These are phyloP conservation scores for Galleria mellonella DNA, from an alignment of 1,140 invertebrate species.

Conservation along the genomic window DNA sequence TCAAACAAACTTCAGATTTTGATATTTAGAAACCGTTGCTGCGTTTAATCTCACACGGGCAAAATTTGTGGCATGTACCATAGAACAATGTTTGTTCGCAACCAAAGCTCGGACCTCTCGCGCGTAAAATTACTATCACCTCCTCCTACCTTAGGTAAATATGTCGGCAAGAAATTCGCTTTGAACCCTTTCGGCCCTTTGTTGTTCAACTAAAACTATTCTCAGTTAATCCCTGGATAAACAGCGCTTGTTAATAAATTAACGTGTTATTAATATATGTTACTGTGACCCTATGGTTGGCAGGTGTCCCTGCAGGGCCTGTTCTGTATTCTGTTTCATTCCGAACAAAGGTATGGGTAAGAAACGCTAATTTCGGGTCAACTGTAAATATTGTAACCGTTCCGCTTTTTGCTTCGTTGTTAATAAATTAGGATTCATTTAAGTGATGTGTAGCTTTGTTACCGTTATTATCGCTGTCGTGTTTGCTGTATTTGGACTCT, in stretches of 20 bases:
- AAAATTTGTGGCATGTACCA: conserved; percentile 28
- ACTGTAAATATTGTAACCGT: conserved; percentile 56
- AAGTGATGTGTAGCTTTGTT: conserved; percentile 17
- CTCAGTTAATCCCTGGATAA: conserved; percentile 71
- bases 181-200: conserved; percentile 70
- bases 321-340: conserved; percentile 45
- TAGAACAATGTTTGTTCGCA: conserved; percentile 52
- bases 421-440: conserved; percentile 41
- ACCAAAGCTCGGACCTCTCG: conserved; percentile 58
- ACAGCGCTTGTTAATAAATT: conserved; percentile 72
- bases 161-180: conserved; percentile 73
- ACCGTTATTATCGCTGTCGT: too few relatives aligned
- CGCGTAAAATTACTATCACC: conserved; percentile 71
- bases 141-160: conserved; percentile 64
- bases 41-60: conserved; percentile 16
- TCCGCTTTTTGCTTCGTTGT: conserved; percentile 46
- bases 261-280: conserved; percentile 72
- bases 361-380: conserved; percentile 50
- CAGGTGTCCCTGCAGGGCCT: conserved; percentile 56
- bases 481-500: conserved; percentile 11
- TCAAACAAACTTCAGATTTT: conserved; percentile 25
- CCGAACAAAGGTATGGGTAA: conserved; percentile 56
- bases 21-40: conserved; percentile 22
- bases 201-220: conserved; percentile 73
- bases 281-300: conserved; percentile 58